These are phyloP conservation scores for Cephalopterus ornatus DNA, from an alignment of 2,113 vertebrate genomes.

Conservation along the genomic window DNA sequence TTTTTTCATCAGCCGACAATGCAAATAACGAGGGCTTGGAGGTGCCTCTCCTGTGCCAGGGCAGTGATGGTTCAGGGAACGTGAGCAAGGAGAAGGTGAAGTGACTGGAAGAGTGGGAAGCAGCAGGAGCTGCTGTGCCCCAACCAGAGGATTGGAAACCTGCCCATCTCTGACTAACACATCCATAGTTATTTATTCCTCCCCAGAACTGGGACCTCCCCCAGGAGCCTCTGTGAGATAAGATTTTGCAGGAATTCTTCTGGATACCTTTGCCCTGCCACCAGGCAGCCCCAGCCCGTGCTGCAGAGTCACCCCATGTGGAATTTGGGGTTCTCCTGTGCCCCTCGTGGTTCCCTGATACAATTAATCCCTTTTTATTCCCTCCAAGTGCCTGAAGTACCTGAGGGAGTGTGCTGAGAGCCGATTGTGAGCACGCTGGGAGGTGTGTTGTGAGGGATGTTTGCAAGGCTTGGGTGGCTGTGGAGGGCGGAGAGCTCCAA, in stretches of 20 bases:
- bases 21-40: not conserved
- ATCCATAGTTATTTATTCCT: not conserved
- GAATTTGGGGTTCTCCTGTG: not conserved
- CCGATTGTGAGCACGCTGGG: not conserved
- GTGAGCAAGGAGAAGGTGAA: not conserved
- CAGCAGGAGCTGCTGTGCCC: not conserved
- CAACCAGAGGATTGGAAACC: not conserved
- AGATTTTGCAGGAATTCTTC: not conserved
- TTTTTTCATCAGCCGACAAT: not conserved
- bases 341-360: fast-evolving
- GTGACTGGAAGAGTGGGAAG: not conserved
- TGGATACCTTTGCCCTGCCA: not conserved
- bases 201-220: not conserved
- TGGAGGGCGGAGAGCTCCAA: not conserved
- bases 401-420: not conserved
- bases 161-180: constrained; percentile 41
- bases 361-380: not conserved
- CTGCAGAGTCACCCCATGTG: not conserved
- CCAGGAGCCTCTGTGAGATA: not conserved
- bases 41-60: fast-evolving
- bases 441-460: not conserved
- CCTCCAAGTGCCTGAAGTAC: not conserved
- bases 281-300: not conserved
- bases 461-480: not conserved
- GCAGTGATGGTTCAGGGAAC: not conserved